phyloP scores from a whole-genome alignment of 2,113 vertebrate genomes.

The Cyprinodon variegatus region DNA sequence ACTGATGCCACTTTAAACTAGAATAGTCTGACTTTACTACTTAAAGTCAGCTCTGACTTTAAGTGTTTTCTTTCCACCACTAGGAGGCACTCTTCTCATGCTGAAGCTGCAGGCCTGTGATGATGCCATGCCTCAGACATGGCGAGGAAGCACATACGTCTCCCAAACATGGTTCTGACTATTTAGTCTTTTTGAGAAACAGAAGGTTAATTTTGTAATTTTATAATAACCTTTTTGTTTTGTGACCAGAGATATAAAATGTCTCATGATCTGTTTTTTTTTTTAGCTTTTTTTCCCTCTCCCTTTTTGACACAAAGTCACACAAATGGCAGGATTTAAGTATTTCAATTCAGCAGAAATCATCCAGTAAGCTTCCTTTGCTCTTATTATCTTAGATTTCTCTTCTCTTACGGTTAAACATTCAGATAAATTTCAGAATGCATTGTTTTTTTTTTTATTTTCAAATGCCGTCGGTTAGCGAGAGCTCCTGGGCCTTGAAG shows the following conservation, averaged over 20 bases:
- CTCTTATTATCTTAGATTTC: constrained; percentile 9
- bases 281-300: background rate
- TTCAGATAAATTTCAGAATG: constrained; percentile 72
- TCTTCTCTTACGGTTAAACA: constrained; percentile 39
- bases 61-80: constrained; percentile 56
- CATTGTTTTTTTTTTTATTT: constrained; percentile 48
- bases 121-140: constrained; percentile 55
- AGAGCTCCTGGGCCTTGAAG: constrained; percentile 71
- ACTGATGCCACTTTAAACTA: constrained; percentile 57
- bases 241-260: constrained; percentile 2
- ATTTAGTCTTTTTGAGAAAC: constrained; percentile 44
- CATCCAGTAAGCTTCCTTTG: constrained; percentile 16
- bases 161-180: constrained; percentile 45
- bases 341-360: background rate
- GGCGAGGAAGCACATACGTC: constrained; percentile 45
- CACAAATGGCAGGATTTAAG: background rate
- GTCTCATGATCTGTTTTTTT: constrained; percentile 9
- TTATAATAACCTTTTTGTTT: constrained; percentile 4
- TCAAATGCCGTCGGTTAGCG: constrained; percentile 57
- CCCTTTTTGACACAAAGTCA: background rate
- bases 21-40: constrained; percentile 70
- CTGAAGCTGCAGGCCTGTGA: constrained; percentile 48
- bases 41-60: constrained; percentile 53
- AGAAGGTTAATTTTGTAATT: background rate
- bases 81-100: constrained; percentile 83